phyloP scores from a whole-genome alignment of 2,888 invertebrate species.

The Drosophila acutilabella region DNA sequence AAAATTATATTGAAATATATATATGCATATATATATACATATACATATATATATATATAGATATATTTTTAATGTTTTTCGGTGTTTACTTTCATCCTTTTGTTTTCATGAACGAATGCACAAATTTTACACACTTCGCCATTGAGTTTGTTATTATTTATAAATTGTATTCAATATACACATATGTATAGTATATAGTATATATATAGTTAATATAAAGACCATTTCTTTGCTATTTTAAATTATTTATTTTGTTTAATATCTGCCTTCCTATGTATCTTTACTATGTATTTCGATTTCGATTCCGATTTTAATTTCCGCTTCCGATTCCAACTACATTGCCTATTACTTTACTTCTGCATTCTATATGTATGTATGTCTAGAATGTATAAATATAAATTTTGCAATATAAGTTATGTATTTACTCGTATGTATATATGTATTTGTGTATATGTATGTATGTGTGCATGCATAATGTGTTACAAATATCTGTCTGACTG shows the following conservation, averaged over 20 bases:
- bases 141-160: conserved; percentile 78
- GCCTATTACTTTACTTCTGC: conserved; percentile 67
- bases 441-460: conserved; percentile 30
- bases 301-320: background rate
- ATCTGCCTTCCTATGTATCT: conserved; percentile 50
- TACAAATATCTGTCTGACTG: conserved; percentile 29
- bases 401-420: conserved; percentile 40
- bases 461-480: conserved; percentile 31
- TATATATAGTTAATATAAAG: conserved; percentile 76
- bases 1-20: conserved; percentile 67
- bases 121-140: conserved; percentile 80
- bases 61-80: conserved; percentile 77
- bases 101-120: conserved; percentile 81
- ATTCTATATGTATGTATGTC: conserved; percentile 59
- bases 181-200: conserved; percentile 73
- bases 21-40: conserved; percentile 67
- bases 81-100: conserved; percentile 84
- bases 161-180: conserved; percentile 81
- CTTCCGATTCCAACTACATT: conserved; percentile 62
- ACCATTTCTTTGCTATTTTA: conserved; percentile 75
- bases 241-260: conserved; percentile 62
- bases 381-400: conserved; percentile 56
- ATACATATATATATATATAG: conserved; percentile 64
- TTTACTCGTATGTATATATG: conserved; percentile 26
- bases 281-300: conserved; percentile 34